These are phyloP conservation scores for Bubo scandiacus DNA, from an alignment of 2,113 vertebrate genomes.

Conservation along the genomic window DNA sequence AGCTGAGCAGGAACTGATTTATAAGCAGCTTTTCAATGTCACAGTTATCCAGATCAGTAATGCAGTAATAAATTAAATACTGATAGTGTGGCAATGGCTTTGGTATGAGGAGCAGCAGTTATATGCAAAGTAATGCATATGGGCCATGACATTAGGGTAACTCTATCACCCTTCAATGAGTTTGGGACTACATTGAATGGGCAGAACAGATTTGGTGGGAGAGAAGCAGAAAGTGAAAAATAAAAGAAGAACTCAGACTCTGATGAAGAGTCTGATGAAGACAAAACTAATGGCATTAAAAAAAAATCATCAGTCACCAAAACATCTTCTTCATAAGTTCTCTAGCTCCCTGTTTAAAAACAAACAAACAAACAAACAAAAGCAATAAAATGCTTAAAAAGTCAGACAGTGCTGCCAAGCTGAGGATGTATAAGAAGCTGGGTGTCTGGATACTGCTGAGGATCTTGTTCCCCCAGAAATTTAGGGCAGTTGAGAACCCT, in stretches of 20 bases:
- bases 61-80: neutral
- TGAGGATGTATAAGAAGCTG: neutral
- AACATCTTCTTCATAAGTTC: neutral
- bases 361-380: neutral
- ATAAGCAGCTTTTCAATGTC: slow-evolving; percentile 4
- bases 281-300: neutral
- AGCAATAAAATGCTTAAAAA: neutral
- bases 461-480: neutral
- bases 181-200: neutral
- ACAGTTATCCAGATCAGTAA: neutral
- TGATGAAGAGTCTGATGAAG: neutral
- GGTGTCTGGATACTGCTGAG: neutral
- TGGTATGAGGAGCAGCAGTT: neutral
- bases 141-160: neutral
- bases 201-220: neutral
- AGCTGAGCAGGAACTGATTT: neutral
- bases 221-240: neutral
- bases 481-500: neutral
- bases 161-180: neutral
- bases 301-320: neutral
- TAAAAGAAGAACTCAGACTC: neutral
- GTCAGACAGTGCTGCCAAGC: neutral
- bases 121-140: neutral
- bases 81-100: neutral
- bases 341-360: neutral